Base-by-base conservation (phyloP, 2,797 vertebrate genomes). In the Myripristis jacobus region DNA sequence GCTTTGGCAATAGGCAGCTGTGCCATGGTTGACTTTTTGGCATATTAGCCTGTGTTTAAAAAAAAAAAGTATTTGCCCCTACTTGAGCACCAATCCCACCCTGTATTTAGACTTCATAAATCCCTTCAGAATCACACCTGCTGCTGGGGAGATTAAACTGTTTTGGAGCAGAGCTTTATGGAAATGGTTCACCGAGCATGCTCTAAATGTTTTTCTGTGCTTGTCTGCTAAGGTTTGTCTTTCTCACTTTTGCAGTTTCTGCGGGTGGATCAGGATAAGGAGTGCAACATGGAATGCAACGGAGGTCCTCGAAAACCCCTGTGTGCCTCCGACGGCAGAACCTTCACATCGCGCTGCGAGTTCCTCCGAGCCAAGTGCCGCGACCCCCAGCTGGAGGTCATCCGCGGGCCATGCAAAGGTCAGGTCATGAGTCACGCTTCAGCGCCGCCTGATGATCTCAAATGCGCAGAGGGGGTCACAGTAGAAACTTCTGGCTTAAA, bases 321-420 rank as follows among this genome's bases (percentile, higher is more conserved):
- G 31, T 99, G 98, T 1, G 98, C 97, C 5, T 98, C 98, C 0
- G 97, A 99, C 1, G 98, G 98, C 64, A 93, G 98, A 85, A 99
- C 97, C 82, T 99, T 98, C 91, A 90, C 95, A 65, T 97, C 97
- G 13, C 95, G 96, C 24, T 99, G 98, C 84, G 97, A 98, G 90
- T 99, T 98, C 88, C 96, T 95, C 16, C 92, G 97, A 11, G 97
- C 98, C 88, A 99, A 99, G 90, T 99, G 98, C 92, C 97, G 95
- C 25, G 98, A 99, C 91, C 94, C 98, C 61, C 97, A 97, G 93
- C 91, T 99, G 83, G 96, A 98, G 87, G 95, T 98, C 91, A 94
- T 89, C 84, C 92, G 96, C 69, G 98, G 97, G 66, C 95, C 94
- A 76, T 99, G 98, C 94, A 97, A 96, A 96, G 98, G 98, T 99